Percentiles rank a stretch among this genome's conserved stretches.
phyloP scores from a whole-genome alignment of 2,797 vertebrate species.

The Hipposideros larvatus region DNA sequence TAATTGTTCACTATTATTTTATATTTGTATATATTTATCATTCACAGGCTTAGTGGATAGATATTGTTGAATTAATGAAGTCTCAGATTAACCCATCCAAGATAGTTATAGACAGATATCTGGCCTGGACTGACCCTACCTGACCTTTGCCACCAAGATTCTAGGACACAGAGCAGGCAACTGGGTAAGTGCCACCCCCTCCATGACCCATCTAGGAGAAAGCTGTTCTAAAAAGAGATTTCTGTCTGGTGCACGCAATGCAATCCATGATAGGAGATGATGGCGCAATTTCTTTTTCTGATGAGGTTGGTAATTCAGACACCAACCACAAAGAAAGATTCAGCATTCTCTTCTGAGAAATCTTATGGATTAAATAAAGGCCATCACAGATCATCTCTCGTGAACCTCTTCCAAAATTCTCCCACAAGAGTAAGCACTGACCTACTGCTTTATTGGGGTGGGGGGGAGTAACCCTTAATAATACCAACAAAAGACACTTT shows the following conservation, averaged over 20 bases:
- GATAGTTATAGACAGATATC: neutral
- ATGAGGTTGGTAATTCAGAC: neutral
- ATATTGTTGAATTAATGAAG: constrained; percentile 5
- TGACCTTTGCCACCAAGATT: neutral
- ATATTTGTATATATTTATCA: neutral
- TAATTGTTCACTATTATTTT: neutral
- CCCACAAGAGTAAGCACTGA: neutral
- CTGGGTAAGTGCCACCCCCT: neutral
- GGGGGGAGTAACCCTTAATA: neutral
- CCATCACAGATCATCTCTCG: neutral
- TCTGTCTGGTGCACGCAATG: neutral
- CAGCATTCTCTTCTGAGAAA: constrained; percentile 9
- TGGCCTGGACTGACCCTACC: neutral
- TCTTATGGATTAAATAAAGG: neutral
- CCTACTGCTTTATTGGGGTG: neutral
- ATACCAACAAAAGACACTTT: neutral
- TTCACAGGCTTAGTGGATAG: neutral
- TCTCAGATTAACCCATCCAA: neutral
- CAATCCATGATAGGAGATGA: neutral
- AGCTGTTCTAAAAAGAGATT: constrained; percentile 22
- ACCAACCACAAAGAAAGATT: neutral
- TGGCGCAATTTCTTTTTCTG: neutral
- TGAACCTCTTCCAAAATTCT: constrained; percentile 43
- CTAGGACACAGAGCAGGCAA: neutral
- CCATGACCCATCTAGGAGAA: neutral